Conservation (phyloP, 2,113 vertebrate genomes). For the Pelobates fuscus region DNA sequence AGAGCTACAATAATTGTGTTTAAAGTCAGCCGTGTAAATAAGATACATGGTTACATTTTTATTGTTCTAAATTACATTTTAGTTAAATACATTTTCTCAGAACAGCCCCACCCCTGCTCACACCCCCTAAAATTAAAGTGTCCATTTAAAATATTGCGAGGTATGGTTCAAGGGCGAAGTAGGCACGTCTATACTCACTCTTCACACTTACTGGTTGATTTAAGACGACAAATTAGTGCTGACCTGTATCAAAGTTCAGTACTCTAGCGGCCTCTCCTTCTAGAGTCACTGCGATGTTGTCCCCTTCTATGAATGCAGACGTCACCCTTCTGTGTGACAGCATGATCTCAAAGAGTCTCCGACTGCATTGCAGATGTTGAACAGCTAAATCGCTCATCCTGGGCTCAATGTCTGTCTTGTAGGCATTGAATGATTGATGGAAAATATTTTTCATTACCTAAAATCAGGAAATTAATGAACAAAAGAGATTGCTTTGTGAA, state of each 20-base stretch:
- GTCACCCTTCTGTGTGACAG: constrained; percentile 71
- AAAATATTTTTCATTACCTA: constrained; percentile 81
- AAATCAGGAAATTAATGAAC: not conserved
- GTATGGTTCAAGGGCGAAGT: too few relatives aligned
- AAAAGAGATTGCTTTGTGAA: not conserved
- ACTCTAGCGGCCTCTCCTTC: constrained; percentile 72
- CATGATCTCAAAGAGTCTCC: constrained; percentile 71
- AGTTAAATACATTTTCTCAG: too few relatives aligned
- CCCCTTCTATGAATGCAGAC: constrained; percentile 66
- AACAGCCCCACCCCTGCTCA: too few relatives aligned
- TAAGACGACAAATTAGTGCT: too few relatives aligned
- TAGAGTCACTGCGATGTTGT: constrained; percentile 71
- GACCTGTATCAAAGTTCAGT: constrained; percentile 75
- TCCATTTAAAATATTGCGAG: too few relatives aligned
- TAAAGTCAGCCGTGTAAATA: too few relatives aligned
- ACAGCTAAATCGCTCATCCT: constrained; percentile 65
- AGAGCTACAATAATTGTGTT: too few relatives aligned
- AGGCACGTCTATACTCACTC: too few relatives aligned
- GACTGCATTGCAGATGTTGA: constrained; percentile 70
- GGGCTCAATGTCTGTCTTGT: constrained; percentile 73
- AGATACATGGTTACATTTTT: too few relatives aligned
- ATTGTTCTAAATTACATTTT: too few relatives aligned
- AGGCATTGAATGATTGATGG: constrained; percentile 73
- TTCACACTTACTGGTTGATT: too few relatives aligned
- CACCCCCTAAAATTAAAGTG: too few relatives aligned